Evolutionary conservation across 2,113 vertebrate species (phyloP).

Genomic region (Dromaius novaehollandiae): DNA sequence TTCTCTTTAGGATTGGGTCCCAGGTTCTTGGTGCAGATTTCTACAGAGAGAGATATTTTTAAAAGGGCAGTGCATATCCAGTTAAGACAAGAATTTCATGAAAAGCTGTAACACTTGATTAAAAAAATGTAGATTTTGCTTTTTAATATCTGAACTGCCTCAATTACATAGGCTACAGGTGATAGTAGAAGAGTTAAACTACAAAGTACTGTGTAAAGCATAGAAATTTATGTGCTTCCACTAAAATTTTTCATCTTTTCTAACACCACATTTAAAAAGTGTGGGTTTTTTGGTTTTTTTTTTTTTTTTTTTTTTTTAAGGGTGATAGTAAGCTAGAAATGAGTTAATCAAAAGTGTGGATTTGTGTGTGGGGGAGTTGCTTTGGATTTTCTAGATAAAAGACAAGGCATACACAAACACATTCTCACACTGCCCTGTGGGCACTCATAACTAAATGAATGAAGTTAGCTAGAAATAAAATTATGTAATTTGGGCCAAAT

Average conservation of each 20-base stretch:
- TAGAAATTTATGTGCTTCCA: background rate
- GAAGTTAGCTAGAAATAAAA: background rate
- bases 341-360: background rate
- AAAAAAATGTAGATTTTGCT: background rate
- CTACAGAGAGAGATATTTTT: background rate
- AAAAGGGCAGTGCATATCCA: background rate
- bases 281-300: too few relatives aligned
- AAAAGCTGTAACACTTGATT: background rate
- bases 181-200: rapidly evolving
- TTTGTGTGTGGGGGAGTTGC: background rate
- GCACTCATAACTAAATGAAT: background rate
- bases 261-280: background rate
- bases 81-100: background rate
- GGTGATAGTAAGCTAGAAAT: background rate
- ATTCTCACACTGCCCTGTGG: background rate
- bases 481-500: background rate
- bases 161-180: background rate
- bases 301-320: background rate
- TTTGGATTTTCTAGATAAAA: background rate
- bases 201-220: background rate
- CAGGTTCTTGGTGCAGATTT: background rate
- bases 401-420: background rate
- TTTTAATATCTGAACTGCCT: background rate
- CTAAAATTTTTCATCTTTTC: background rate
- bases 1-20: background rate